phyloP scores from a whole-genome alignment of 2,113 vertebrate genomes.

The Octodon degus region DNA sequence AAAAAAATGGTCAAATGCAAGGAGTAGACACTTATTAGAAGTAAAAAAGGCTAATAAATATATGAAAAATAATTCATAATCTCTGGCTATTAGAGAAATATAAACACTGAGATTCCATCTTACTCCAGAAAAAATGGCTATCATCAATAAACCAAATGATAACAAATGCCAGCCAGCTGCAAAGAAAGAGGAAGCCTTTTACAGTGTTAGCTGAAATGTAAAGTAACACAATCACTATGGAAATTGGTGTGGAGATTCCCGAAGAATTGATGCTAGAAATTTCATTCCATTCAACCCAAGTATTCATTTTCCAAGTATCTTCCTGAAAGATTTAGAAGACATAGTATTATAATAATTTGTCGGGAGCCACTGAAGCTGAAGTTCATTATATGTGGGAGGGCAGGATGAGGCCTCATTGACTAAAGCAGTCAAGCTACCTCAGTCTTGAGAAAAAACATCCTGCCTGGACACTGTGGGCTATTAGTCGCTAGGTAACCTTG shows the following conservation, averaged over 20 bases:
- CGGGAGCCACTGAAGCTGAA: too few relatives aligned
- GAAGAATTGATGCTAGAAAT: background rate
- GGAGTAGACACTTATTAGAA: background rate
- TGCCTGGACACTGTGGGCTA: too few relatives aligned
- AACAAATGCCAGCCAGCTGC: background rate
- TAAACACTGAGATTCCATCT: background rate
- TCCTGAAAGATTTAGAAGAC: background rate
- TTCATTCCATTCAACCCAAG: background rate
- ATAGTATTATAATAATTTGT: background rate
- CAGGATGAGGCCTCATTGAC: too few relatives aligned
- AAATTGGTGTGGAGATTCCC: background rate
- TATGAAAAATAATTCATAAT: background rate
- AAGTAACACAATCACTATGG: background rate
- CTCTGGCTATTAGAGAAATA: background rate
- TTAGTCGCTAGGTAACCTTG: too few relatives aligned
- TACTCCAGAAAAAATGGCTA: background rate
- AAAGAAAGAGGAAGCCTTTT: background rate
- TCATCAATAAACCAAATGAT: background rate
- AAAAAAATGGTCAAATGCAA: background rate
- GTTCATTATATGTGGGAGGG: too few relatives aligned
- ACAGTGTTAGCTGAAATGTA: background rate
- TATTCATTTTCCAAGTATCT: background rate
- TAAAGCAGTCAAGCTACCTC: too few relatives aligned
- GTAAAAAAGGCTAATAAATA: background rate
- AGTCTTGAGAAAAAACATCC: too few relatives aligned